Percentiles rank a stretch among this genome's conserved stretches.
Conservation (phyloP, 2,113 vertebrate species). For the Physeter macrocephalus region DNA sequence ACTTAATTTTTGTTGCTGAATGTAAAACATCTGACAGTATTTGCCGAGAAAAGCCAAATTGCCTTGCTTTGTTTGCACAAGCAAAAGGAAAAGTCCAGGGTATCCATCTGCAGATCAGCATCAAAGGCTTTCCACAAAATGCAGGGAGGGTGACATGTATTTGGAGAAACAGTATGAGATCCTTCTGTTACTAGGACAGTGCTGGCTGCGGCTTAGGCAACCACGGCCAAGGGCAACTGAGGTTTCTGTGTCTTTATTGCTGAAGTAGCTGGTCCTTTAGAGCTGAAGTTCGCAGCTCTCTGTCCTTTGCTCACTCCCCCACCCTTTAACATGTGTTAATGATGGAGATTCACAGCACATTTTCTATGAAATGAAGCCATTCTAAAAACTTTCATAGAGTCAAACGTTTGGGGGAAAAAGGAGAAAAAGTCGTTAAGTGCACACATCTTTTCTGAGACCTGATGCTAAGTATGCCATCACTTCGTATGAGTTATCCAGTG, state of each 20-base stretch:
- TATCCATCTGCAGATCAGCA: constrained; percentile 84
- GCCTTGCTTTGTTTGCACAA: constrained; percentile 85
- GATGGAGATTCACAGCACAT: neutral
- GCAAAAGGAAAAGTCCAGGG: constrained; percentile 80
- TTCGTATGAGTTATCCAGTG: neutral
- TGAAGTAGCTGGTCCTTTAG: constrained; percentile 3
- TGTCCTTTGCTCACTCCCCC: neutral
- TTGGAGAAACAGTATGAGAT: constrained; percentile 88
- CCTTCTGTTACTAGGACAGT: constrained; percentile 75
- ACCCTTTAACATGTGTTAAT: constrained; percentile 12
- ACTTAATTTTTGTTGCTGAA: constrained; percentile 75
- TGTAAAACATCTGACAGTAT: constrained; percentile 79
- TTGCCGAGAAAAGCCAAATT: constrained; percentile 79
- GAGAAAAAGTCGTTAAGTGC: neutral
- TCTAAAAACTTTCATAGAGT: neutral
- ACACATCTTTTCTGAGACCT: neutral
- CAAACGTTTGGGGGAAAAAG: neutral
- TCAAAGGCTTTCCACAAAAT: constrained; percentile 84
- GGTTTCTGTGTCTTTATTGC: constrained; percentile 15
- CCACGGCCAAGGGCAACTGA: neutral
- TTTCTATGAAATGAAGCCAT: constrained; percentile 34
- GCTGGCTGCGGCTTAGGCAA: constrained; percentile 52
- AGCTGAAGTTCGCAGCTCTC: neutral
- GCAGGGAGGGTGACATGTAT: constrained; percentile 82
- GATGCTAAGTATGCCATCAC: neutral